These are phyloP conservation scores for Chanos chanos DNA, from an alignment of 2,797 vertebrate genomes.

Conservation along the genomic window DNA sequence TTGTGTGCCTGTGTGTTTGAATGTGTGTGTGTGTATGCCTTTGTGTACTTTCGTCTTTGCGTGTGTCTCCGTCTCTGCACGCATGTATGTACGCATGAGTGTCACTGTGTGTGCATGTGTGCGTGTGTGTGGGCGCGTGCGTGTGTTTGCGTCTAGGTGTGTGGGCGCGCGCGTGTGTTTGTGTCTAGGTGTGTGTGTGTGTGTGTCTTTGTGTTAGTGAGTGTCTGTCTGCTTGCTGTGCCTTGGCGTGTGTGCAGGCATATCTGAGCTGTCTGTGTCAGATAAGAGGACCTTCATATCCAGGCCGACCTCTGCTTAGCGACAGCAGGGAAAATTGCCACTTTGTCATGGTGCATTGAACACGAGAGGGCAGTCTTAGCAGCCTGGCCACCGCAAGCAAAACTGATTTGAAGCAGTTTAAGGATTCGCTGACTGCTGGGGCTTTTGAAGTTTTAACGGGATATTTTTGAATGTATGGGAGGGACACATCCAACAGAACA, in stretches of 20 bases:
- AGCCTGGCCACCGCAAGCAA: not conserved
- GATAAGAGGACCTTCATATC: too few species aligned
- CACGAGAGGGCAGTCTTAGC: conserved; percentile 22
- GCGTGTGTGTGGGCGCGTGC: too few species aligned
- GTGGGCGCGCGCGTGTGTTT: not conserved
- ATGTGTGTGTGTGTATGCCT: not conserved
- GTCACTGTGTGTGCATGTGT: too few species aligned
- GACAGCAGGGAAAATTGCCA: conserved; percentile 3
- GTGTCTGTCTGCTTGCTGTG: not conserved
- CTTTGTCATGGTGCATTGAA: conserved; percentile 9
- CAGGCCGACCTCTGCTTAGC: conserved; percentile 1
- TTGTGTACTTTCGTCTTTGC: too few species aligned
- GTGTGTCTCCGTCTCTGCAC: conserved; percentile 1
- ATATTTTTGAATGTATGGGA: too few species aligned
- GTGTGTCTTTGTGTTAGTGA: not conserved
- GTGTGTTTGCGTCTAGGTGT: not conserved
- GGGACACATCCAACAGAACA: too few species aligned
- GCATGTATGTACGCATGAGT: not conserved
- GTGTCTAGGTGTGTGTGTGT: not conserved
- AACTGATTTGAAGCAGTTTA: not conserved
- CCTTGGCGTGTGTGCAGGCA: not conserved
- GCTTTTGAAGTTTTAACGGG: too few species aligned
- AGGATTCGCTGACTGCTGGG: not conserved
- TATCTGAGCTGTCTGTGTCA: conserved; percentile 12
- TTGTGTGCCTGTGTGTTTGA: not conserved